A percentile compares a stretch with the other conserved stretches of the same genome.
These are phyloP conservation scores for Xerus rutilus DNA, from an alignment of 2,797 vertebrate genomes.

Conservation along the genomic window DNA sequence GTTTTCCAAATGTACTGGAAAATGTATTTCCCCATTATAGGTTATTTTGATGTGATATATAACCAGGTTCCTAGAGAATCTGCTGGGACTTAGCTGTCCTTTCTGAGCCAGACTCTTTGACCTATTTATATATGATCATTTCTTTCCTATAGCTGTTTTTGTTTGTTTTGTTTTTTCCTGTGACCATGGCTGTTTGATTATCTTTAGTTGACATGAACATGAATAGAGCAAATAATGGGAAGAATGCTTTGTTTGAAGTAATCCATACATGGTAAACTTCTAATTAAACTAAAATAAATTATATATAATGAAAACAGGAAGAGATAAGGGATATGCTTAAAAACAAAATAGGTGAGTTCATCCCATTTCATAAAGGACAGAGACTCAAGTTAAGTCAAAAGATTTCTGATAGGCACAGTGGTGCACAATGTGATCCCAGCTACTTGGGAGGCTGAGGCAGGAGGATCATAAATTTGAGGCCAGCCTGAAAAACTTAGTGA, in stretches of 20 bases:
- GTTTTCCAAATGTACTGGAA: conserved; percentile 33
- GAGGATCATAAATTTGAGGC: not conserved
- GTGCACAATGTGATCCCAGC: no score
- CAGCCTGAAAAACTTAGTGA: not conserved
- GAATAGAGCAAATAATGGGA: conserved; percentile 8
- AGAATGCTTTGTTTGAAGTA: conserved; percentile 56
- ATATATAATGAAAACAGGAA: conserved; percentile 26
- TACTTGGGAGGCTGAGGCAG: not conserved
- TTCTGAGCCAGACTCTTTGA: conserved; percentile 23
- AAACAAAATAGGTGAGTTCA: conserved; percentile 31
- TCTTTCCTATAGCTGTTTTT: conserved; percentile 47
- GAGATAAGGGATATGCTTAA: conserved; percentile 32
- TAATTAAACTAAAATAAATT: conserved; percentile 58
- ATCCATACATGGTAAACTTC: conserved; percentile 6
- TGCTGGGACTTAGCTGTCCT: conserved; percentile 23
- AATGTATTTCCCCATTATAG: conserved; percentile 24
- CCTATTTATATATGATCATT: conserved; percentile 23
- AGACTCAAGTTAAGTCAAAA: conserved; percentile 55
- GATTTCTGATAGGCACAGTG: not conserved
- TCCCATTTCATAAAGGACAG: conserved; percentile 16
- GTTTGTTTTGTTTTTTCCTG: not conserved
- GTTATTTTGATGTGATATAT: conserved; percentile 7
- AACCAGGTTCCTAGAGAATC: not conserved
- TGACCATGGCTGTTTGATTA: conserved; percentile 41
- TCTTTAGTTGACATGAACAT: conserved; percentile 48